These are phyloP conservation scores for Megalops cyprinoides DNA, from an alignment of 2,797 vertebrate species.

Conservation along the genomic window DNA sequence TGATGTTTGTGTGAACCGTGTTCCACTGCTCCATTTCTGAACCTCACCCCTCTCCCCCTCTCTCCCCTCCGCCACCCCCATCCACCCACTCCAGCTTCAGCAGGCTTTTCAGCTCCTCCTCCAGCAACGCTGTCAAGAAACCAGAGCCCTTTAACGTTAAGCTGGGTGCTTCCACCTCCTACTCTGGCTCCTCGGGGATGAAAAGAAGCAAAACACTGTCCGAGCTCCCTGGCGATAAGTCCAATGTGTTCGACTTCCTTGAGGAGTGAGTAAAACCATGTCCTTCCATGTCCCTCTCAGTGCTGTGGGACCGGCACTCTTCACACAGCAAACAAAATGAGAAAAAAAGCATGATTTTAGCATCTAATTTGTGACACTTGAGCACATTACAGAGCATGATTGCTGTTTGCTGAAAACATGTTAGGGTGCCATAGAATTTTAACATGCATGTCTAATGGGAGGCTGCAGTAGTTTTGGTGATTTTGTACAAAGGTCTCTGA, in stretches of 20 bases:
- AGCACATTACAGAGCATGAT: too few species aligned
- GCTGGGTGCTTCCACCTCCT: conserved; percentile 94
- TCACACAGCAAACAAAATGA: too few species aligned
- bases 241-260: conserved; percentile 97
- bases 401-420: too few species aligned
- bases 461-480: too few species aligned
- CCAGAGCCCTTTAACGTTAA: conserved; percentile 93
- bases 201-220: conserved; percentile 93
- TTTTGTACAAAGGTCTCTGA: too few species aligned
- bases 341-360: not conserved
- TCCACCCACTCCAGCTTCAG: conserved; percentile 84
- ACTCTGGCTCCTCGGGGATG: conserved; percentile 92
- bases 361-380: too few species aligned
- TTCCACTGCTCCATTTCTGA: not conserved
- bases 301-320: too few species aligned
- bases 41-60: conserved; percentile 44
- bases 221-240: conserved; percentile 96
- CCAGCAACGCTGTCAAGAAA: conserved; percentile 83
- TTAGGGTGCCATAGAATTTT: too few species aligned
- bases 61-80: not conserved
- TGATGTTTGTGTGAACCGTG: too few species aligned
- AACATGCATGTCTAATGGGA: too few species aligned
- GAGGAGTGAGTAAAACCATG: conserved; percentile 85
- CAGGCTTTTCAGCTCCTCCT: conserved; percentile 91
- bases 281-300: not conserved